Conservation (phyloP, 2,113 vertebrate species). For the Gymnobelideus leadbeateri region DNA sequence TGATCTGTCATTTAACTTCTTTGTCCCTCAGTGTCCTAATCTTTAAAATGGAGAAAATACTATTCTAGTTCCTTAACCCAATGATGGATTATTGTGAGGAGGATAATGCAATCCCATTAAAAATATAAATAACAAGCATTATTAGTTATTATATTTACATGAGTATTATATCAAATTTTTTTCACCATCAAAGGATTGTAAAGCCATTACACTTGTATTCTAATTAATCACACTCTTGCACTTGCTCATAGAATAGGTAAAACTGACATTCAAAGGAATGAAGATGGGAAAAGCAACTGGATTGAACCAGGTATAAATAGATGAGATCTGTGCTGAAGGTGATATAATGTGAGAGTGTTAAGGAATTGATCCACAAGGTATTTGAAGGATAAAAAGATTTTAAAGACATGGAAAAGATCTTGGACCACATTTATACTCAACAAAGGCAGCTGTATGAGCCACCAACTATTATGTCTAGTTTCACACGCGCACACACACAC, state of each 20-base stretch:
- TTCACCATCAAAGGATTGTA: neutral
- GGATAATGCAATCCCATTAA: neutral
- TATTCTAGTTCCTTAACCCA: neutral
- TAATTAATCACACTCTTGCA: neutral
- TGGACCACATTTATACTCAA: neutral
- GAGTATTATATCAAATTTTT: neutral
- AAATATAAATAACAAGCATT: neutral
- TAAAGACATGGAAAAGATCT: neutral
- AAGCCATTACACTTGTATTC: neutral
- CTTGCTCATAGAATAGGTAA: neutral
- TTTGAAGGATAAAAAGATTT: neutral
- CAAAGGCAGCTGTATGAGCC: neutral
- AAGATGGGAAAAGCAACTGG: neutral
- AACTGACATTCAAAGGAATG: neutral
- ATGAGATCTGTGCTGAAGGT: neutral
- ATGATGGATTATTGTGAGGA: neutral
- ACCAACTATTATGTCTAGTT: neutral
- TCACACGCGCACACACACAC: neutral
- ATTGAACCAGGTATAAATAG: neutral
- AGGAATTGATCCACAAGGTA: neutral
- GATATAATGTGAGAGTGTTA: neutral
- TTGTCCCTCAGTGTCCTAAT: neutral
- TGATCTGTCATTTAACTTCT: neutral
- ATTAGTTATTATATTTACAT: neutral
- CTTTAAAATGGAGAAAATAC: neutral